Evolutionary conservation across 2,797 vertebrate species (phyloP).

Genomic region (Hylomyscus alleni): DNA sequence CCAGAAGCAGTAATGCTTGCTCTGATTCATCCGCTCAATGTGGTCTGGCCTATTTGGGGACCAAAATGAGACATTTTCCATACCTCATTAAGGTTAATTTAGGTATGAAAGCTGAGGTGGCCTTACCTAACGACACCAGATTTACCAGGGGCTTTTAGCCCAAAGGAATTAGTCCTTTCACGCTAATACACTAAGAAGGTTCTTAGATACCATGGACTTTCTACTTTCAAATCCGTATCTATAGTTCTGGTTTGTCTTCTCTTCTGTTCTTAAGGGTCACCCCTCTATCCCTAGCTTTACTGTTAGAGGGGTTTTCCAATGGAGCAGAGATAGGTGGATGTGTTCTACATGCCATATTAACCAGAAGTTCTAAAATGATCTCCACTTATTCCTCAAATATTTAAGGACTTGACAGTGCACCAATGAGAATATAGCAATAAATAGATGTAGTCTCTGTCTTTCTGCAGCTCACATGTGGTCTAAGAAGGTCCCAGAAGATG

Average conservation of each 20-base stretch:
- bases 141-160: neutral
- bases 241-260: neutral
- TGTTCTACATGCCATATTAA: slow-evolving; percentile 23
- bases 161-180: neutral
- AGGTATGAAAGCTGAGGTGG: neutral
- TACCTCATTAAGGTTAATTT: neutral
- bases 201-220: neutral
- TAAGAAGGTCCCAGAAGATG: neutral
- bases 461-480: neutral
- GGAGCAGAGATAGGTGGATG: neutral
- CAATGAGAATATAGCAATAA: neutral
- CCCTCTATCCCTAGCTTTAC: neutral
- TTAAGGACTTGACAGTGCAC: neutral
- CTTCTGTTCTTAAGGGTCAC: neutral
- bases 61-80: neutral
- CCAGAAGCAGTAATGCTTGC: neutral
- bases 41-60: neutral
- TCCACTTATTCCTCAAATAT: slow-evolving; percentile 34
- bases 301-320: neutral
- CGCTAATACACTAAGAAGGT: neutral
- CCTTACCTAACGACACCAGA: neutral
- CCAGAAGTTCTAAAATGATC: slow-evolving; percentile 38
- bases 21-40: slow-evolving; percentile 14
- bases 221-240: neutral
- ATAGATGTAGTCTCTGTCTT: neutral